Percentiles rank a stretch among this genome's conserved stretches.
phyloP scores from a whole-genome alignment of 2,888 invertebrate genomes.

The Clitarchus hookeri region DNA sequence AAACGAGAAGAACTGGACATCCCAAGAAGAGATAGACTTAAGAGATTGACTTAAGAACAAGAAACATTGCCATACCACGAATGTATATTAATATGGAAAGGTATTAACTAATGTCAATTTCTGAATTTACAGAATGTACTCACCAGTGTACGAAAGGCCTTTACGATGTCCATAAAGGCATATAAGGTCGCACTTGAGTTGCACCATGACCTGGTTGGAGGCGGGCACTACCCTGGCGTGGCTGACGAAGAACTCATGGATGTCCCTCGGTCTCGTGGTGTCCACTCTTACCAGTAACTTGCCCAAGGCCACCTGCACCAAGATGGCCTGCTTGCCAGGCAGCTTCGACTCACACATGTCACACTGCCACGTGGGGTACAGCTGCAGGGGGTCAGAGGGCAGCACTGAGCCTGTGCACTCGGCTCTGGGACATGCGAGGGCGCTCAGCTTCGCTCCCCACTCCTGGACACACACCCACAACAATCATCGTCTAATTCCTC shows the following conservation, averaged over 20 bases:
- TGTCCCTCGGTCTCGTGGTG: conserved; percentile 57
- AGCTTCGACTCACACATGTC: conserved; percentile 59
- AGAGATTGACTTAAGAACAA: no score
- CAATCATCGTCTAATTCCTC: not conserved
- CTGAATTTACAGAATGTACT: not conserved
- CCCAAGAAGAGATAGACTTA: no score
- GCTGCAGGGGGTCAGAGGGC: conserved; percentile 61
- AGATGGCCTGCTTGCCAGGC: conserved; percentile 54
- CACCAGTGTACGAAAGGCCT: conserved; percentile 64
- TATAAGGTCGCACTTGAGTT: conserved; percentile 66
- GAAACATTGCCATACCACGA: no score
- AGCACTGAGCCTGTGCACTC: conserved; percentile 61
- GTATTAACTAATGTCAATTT: no score
- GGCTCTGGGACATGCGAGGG: conserved; percentile 61
- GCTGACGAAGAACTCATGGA: conserved; percentile 61
- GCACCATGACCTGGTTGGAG: conserved; percentile 65
- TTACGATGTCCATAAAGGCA: conserved; percentile 64
- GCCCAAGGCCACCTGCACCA: conserved; percentile 52
- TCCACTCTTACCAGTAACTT: conserved; percentile 60
- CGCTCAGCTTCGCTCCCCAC: conserved; percentile 63
- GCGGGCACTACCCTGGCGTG: conserved; percentile 63
- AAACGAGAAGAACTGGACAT: no score
- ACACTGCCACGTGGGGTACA: conserved; percentile 64
- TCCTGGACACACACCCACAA: conserved; percentile 53
- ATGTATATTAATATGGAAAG: no score